Base-by-base conservation (phyloP, 2,113 vertebrate species). In the Menura novaehollandiae region DNA sequence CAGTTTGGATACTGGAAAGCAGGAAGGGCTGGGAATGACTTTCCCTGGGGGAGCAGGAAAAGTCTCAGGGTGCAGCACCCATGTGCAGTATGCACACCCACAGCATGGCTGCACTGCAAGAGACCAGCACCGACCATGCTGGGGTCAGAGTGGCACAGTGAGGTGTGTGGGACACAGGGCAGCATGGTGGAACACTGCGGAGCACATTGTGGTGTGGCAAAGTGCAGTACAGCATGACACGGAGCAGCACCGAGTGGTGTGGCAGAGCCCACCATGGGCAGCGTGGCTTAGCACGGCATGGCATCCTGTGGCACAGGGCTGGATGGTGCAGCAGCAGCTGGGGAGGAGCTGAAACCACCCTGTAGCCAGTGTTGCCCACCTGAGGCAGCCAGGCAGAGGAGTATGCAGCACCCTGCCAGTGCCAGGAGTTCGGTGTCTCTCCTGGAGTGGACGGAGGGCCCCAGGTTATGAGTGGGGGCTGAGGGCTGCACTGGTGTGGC, bases 121-220 rank as follows among this genome's bases (percentile, higher is more conserved):
- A 44, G 77, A 24, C 28, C 63, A 55, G 51, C 3, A 35, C 15
- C 20, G 30, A 14, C 1, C 2, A 68, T 18, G 30, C 28, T 5
- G 20, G 60, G 7, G 55, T 28, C 0, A 0, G 20, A 21, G 56
- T 4, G 33, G 41, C 39, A 22, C 23, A 1, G 14, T 1, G 28
- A 1, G 7, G 24, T 5, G 2, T 0, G 5, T 0, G 16, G 58
- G 24, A 7, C 1, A 2, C 3, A 3, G 27, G 2, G 21, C 10
- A 21, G 32, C 14, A 1, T 1, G 11, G 2, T 35, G 60, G 27
- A n/a, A 59, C n/a, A 35, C n/a, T 7, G 39, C 13, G n/a, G n/a
- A 59, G 58, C n/a, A 37, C 15, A 22, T 10, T 35, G 33, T 59
- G 58, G 35, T 60, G n/a, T 35, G 56, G n/a, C 53, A 56, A 33